Conservation (phyloP, 2,113 vertebrate species). For the Heliornis fulica region DNA sequence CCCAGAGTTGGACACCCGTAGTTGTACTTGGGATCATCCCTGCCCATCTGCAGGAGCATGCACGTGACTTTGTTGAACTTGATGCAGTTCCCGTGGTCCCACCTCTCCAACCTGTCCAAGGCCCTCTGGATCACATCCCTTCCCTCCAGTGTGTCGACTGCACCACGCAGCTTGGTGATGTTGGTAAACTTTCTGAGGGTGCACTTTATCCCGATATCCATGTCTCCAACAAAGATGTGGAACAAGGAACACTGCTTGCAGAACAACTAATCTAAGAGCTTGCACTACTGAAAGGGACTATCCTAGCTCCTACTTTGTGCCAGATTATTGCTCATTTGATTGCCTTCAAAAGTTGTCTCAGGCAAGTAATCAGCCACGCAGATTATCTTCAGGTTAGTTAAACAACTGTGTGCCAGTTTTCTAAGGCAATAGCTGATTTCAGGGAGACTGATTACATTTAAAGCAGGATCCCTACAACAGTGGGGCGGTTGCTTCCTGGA, state of each 20-base stretch:
- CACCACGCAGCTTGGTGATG: no score
- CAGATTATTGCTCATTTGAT: neutral
- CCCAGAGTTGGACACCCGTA: no score
- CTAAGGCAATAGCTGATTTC: neutral
- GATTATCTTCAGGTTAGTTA: neutral
- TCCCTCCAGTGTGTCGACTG: no score
- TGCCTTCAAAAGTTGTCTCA: neutral
- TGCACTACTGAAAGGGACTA: neutral
- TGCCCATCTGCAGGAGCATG: no score
- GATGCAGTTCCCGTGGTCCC: no score
- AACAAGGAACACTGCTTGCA: neutral
- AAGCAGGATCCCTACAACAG: neutral
- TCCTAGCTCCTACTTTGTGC: neutral
- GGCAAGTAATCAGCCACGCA: neutral
- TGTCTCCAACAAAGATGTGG: no score
- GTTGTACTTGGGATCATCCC: no score
- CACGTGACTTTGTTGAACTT: no score
- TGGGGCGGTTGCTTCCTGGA: neutral
- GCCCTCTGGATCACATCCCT: no score
- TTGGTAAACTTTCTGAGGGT: no score
- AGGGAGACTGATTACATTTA: neutral
- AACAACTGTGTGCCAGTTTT: neutral
- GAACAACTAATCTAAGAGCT: neutral
- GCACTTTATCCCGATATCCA: no score
- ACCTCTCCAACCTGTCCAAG: no score